Evolutionary conservation across 2,797 vertebrate species (phyloP), one percentile per base, ranked within the genome.

Genomic region (Toxotes lorentzi): DNA sequence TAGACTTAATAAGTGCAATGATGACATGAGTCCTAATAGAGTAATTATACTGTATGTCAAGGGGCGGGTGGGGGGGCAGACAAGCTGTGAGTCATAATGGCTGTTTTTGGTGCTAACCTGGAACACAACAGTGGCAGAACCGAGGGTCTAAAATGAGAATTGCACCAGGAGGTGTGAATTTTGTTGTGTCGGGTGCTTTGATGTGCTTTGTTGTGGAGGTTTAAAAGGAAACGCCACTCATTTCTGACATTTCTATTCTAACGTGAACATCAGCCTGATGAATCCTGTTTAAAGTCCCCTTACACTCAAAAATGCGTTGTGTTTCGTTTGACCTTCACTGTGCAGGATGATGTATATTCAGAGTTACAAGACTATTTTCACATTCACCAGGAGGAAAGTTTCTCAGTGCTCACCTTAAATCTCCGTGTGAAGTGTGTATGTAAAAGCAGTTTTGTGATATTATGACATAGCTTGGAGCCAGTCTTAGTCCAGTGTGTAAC

Each of bases 21-120:
- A 84, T 91, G 91, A 91, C 82, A 78, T 86, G 82, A 79, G 73
- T 51, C 60, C 48, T 91, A 88, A 91, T 89, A 64, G 79, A 85
- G 79, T 87, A 81, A 90, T 91, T 91, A 81, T 70, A 79, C 79
- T 69, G 84, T 62, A 67, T 54, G 89, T 73, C 67, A 71, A 41
- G 77, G 68, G 72, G 10, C 23, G 43, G 13, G 38, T 3, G 16
- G 53, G 62, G 30, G 61, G 53, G 73, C 80, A 88, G 82, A 67
- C 74, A 3, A 64, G 73, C 48, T 41, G 60, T 76, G 84, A 89
- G 79, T 92, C 83, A 85, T 19, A 76, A 53, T 56, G 73, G 23
- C 24, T 45, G 60, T 66, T 72, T 68, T 58, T 59, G 60, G 68
- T 61, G 58, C 35, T 70, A 62, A 83, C 76, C 74, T 68, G 62